Evolutionary conservation across 2,113 vertebrate genomes (phyloP).

Genomic region (Eulemur rufifrons): DNA sequence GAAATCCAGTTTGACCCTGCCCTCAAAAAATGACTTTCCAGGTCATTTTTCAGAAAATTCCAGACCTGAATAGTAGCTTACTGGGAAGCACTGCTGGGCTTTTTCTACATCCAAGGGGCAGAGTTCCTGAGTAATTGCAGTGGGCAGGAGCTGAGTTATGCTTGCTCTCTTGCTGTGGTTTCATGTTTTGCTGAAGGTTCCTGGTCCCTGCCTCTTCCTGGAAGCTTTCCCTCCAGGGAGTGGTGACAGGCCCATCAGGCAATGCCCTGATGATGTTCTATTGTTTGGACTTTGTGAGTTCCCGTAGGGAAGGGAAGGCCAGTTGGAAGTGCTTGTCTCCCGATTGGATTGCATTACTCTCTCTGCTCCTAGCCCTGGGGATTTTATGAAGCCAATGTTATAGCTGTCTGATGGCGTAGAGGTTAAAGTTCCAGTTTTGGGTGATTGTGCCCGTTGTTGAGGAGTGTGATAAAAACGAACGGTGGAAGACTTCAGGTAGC

Average conservation of each 20-base stretch:
- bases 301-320: slow-evolving; percentile 84
- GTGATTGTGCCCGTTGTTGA: neutral
- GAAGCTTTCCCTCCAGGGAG: slow-evolving; percentile 79
- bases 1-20: neutral
- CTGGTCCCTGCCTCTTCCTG: slow-evolving; percentile 2
- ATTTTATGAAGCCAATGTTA: slow-evolving; percentile 4
- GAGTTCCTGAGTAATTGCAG: neutral
- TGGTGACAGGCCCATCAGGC: slow-evolving; percentile 84
- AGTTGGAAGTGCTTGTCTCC: slow-evolving; percentile 89
- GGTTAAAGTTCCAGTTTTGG: neutral
- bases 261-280: slow-evolving; percentile 90
- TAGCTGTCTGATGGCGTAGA: neutral
- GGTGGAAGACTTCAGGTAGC: neutral
- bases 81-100: neutral
- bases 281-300: slow-evolving; percentile 91
- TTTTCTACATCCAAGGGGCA: neutral
- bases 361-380: slow-evolving; percentile 84
- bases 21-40: neutral
- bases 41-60: neutral
- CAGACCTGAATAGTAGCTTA: neutral
- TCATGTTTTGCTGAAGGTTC: slow-evolving; percentile 56
- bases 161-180: neutral
- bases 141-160: neutral
- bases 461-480: neutral
- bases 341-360: slow-evolving; percentile 82